Evolutionary conservation across 2,797 vertebrate genomes (phyloP), one percentile per base, ranked within the genome.

Genomic region (Lagocephalus sceleratus): DNA sequence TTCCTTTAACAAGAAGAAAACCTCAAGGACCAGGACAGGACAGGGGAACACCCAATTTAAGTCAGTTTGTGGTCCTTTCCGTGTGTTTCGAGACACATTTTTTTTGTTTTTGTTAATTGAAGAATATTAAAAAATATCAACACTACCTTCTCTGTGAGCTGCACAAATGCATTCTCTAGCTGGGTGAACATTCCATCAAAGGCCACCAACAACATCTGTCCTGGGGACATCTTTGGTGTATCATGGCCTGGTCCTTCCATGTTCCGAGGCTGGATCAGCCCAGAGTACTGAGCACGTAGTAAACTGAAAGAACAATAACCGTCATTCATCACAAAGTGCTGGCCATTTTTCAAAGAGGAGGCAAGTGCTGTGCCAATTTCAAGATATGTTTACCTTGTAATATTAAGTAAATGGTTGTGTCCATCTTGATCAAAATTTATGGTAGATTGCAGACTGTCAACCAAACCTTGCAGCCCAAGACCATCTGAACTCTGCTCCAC

Each of bases 161-260:
- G 93, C 11, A 94, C 92, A 77, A 98, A 99, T 3, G 97, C 94
- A 3, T 93, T 93, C 87, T 99, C 97, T 45, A 99, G 92, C 76
- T 99, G 97, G n/a, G 94, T 95, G 82, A 99, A 99, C 95, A 99
- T 99, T 82, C 97, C 97, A 51, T 99, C 96, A 73, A 99, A 99
- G 39, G 97, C 97, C 35, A 99, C 97, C 84, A 99, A 78, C 74
- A 99, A 81, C 97, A 99, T 99, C 75, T 99, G 97, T 8, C 97
- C 97, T 0, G 97, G 95, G 50, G 95, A 95, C 97, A 99, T 99
- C 86, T 99, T 98, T 4, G 97, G 95, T 0, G 97, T 94, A 76
- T 98, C 96, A 81, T 95, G 95, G 45, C 93, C 89, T 0, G 90
- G 90, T 45, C 91, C 90, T 2, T 92, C 90, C 62, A 88, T 61